phyloP scores from a whole-genome alignment of 2,888 invertebrate genomes.

The Azorinus chamasolen region DNA sequence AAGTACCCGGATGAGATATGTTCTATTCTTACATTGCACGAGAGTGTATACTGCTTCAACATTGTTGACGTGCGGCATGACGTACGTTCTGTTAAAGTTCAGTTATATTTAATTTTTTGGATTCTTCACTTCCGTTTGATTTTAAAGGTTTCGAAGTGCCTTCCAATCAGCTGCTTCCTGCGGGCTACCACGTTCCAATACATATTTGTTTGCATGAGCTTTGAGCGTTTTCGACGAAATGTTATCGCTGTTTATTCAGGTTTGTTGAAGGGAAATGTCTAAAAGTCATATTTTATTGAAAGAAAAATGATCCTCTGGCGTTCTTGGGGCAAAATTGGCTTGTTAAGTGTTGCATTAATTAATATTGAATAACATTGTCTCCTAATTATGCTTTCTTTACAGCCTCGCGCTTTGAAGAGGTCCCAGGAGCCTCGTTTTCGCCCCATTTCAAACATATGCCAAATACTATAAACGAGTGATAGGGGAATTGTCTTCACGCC shows the following conservation, averaged over 20 bases:
- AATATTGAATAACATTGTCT: constrained; percentile 52
- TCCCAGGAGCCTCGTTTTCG: constrained; percentile 45
- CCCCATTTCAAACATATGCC: constrained; percentile 62
- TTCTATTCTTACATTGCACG: too few relatives aligned
- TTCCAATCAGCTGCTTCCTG: too few relatives aligned
- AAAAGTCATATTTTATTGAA: constrained; percentile 10
- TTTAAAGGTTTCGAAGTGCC: too few relatives aligned
- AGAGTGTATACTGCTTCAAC: too few relatives aligned
- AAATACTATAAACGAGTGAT: constrained; percentile 32
- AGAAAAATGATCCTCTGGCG: neutral
- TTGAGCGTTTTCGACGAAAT: too few relatives aligned
- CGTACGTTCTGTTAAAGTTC: too few relatives aligned
- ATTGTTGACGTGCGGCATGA: too few relatives aligned
- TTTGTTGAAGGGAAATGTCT: neutral
- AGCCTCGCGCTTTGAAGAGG: constrained; percentile 43
- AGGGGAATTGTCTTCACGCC: constrained; percentile 54
- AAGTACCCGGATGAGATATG: too few relatives aligned
- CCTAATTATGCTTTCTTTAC: constrained; percentile 46
- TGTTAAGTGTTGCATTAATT: constrained; percentile 28
- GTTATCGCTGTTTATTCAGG: neutral
- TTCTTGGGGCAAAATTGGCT: constrained; percentile 2
- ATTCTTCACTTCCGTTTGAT: too few relatives aligned
- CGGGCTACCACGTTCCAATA: too few relatives aligned
- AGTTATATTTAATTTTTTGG: too few relatives aligned
- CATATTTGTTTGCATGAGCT: too few relatives aligned